These are phyloP conservation scores for Hirtodrosophila confusa DNA, from an alignment of 2,888 invertebrate genomes.

Conservation along the genomic window DNA sequence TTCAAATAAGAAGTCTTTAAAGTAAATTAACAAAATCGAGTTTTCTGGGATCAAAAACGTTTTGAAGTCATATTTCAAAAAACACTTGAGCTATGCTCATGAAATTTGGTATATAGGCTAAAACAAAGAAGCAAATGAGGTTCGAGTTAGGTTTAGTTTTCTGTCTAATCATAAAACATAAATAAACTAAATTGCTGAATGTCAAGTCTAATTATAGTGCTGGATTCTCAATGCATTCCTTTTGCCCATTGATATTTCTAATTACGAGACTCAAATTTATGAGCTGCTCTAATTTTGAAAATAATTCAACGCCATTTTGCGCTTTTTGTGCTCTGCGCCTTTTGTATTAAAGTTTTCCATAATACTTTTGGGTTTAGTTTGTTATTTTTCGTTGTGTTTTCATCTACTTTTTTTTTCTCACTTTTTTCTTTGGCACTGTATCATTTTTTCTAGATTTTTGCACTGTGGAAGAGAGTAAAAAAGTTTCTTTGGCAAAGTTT, in stretches of 20 bases:
- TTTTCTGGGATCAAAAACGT: too few species aligned
- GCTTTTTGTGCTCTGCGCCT: constrained; percentile 26
- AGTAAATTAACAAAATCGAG: too few species aligned
- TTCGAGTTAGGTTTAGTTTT: too few species aligned
- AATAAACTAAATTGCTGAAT: too few species aligned
- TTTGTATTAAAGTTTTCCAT: constrained; percentile 37
- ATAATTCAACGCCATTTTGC: constrained; percentile 13
- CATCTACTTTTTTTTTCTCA: constrained; percentile 25
- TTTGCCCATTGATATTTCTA: constrained; percentile 3
- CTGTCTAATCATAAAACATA: too few species aligned
- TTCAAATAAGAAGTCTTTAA: too few species aligned
- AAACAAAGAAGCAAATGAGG: too few species aligned
- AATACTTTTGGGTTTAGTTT: constrained; percentile 43
- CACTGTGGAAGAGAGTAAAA: constrained; percentile 44
- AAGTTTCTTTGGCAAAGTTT: constrained; percentile 76
- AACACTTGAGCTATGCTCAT: too few species aligned
- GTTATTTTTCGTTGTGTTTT: constrained; percentile 26
- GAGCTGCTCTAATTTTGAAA: background rate
- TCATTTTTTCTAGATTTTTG: constrained; percentile 70
- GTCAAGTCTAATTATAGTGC: too few species aligned
- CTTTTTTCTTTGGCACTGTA: constrained; percentile 66
- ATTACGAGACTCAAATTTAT: constrained; percentile 28
- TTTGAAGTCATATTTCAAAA: too few species aligned
- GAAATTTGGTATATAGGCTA: too few species aligned
- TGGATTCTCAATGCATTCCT: too few species aligned